Percentiles rank a stretch among this genome's conserved stretches.
Conservation (phyloP, 2,113 vertebrate species). For the Python bivittatus region DNA sequence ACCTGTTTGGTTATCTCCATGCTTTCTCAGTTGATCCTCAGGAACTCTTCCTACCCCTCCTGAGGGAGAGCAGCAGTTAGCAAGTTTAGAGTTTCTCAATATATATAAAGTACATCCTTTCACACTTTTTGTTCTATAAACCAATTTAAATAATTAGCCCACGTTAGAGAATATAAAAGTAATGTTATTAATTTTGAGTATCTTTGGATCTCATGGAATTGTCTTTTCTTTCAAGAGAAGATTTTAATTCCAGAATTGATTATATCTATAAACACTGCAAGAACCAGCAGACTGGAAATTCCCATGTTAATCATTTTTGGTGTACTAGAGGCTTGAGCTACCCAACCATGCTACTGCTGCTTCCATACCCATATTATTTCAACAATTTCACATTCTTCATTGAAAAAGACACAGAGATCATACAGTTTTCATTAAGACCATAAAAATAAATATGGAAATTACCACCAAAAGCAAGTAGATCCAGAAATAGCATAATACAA, state of each 20-base stretch:
- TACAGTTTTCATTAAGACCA: background rate
- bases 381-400: background rate
- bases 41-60: slow-evolving; percentile 66
- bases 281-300: background rate
- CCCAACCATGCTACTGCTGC: slow-evolving; percentile 23
- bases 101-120: slow-evolving; percentile 35
- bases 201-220: slow-evolving; percentile 25
- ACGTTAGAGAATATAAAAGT: slow-evolving; percentile 40
- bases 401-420: background rate
- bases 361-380: background rate
- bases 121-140: slow-evolving; percentile 1
- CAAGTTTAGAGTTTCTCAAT: slow-evolving; percentile 54
- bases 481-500: background rate
- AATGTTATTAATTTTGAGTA: slow-evolving; percentile 22
- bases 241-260: slow-evolving; percentile 4
- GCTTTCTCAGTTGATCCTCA: slow-evolving; percentile 66
- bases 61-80: slow-evolving; percentile 69
- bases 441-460: slow-evolving; percentile 16
- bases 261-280: slow-evolving; percentile 14
- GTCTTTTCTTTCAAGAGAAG: slow-evolving; percentile 24
- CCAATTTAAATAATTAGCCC: slow-evolving; percentile 11
- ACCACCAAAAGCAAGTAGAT: background rate
- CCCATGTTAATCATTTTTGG: background rate
- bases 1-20: slow-evolving; percentile 67
- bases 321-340: slow-evolving; percentile 14